Conservation (phyloP, 2,113 vertebrate genomes). For the Lynx canadensis region DNA sequence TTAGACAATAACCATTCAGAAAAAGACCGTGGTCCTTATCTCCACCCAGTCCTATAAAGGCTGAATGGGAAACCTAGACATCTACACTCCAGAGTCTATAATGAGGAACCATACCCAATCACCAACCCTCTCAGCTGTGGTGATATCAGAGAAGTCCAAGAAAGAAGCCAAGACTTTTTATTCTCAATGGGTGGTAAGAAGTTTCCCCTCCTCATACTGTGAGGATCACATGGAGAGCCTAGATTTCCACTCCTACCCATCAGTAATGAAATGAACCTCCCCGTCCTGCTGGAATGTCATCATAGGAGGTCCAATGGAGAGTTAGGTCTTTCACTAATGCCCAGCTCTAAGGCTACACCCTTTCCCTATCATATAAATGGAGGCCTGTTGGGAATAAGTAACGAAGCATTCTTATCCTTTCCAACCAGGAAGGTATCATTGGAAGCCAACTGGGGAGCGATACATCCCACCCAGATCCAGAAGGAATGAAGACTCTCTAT, state of each 20-base stretch:
- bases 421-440: neutral
- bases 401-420: neutral
- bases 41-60: neutral
- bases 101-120: neutral
- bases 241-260: neutral
- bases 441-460: neutral
- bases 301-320: neutral
- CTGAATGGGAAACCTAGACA: neutral
- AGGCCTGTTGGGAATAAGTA: neutral
- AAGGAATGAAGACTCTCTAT: neutral
- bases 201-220: neutral
- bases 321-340: neutral
- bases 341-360: neutral
- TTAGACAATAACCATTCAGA: neutral
- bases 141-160: neutral
- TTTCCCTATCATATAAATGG: neutral
- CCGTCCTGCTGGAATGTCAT: neutral
- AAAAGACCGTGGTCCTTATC: neutral
- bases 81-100: neutral
- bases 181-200: accelerated
- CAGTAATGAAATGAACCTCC: neutral
- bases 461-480: neutral
- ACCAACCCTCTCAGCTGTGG: neutral
- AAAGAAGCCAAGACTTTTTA: neutral
- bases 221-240: neutral